phyloP scores from a whole-genome alignment of 2,888 invertebrate species.

The Mesoligia furuncula region DNA sequence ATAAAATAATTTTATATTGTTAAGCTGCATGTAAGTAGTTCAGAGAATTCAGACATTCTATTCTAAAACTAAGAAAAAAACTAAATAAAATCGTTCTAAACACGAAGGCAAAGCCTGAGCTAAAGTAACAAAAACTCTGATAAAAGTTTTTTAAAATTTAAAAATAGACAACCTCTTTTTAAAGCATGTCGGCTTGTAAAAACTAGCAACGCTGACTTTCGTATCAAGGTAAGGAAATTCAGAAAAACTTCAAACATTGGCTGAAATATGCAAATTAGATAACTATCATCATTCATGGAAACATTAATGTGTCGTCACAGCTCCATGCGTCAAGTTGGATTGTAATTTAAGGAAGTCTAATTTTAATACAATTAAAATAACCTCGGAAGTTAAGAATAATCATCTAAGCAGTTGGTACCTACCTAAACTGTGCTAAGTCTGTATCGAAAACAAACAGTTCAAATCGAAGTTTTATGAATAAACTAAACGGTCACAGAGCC shows the following conservation, averaged over 20 bases:
- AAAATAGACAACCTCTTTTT: conserved; percentile 15
- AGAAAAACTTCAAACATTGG: neutral
- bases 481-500: conserved; percentile 44
- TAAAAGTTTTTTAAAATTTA: neutral
- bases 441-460: conserved; percentile 8
- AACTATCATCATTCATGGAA: neutral
- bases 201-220: conserved; percentile 15
- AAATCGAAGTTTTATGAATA: conserved; percentile 46
- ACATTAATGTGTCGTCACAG: conserved; percentile 6
- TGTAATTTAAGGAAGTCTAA: conserved; percentile 15
- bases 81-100: neutral
- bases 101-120: conserved; percentile 3
- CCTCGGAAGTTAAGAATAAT: conserved; percentile 18
- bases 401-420: neutral
- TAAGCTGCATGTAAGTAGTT: neutral
- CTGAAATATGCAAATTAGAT: neutral
- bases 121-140: conserved; percentile 36
- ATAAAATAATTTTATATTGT: neutral
- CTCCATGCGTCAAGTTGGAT: conserved; percentile 7
- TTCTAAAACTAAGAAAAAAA: conserved; percentile 8
- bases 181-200: neutral
- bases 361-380: conserved; percentile 8
- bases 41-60: neutral
- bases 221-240: neutral
- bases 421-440: neutral